These are phyloP conservation scores for Eupithecia exiguata DNA, from an alignment of 2,888 invertebrate genomes.

Conservation along the genomic window DNA sequence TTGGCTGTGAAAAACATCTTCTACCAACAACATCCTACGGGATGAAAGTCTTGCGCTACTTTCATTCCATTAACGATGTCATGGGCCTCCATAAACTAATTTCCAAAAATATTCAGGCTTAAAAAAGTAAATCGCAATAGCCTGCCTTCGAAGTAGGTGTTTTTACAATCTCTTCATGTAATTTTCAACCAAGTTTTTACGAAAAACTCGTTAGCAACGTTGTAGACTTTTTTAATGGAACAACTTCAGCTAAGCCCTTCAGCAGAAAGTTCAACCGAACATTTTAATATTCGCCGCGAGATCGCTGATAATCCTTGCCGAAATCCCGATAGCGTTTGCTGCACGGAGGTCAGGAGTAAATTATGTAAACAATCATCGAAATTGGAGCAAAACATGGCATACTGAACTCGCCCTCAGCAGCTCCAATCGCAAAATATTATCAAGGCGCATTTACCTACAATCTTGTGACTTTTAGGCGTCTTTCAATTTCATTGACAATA, in stretches of 20 bases:
- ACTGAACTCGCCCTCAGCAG: constrained; percentile 33
- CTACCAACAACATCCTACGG: background rate
- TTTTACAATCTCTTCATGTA: constrained; percentile 10
- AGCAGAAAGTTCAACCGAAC: constrained; percentile 38
- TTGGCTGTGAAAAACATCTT: background rate
- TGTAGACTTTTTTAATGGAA: constrained; percentile 33
- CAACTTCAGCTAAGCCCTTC: constrained; percentile 40
- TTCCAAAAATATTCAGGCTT: background rate
- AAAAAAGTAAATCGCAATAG: background rate
- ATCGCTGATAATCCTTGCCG: constrained; percentile 40
- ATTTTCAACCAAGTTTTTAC: constrained; percentile 12
- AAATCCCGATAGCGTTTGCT: constrained; percentile 42
- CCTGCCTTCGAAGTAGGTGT: background rate
- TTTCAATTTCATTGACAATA: constrained; percentile 2
- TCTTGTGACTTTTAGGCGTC: background rate
- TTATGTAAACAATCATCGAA: constrained; percentile 41
- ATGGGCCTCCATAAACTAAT: background rate
- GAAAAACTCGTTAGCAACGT: constrained; percentile 18
- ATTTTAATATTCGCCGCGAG: constrained; percentile 42
- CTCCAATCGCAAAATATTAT: constrained; percentile 22
- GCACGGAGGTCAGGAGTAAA: constrained; percentile 38
- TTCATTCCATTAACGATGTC: background rate
- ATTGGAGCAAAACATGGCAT: constrained; percentile 41
- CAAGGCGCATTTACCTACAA: background rate
- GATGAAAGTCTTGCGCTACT: background rate